Percentiles rank a stretch among this genome's conserved stretches.
Evolutionary conservation across 2,797 vertebrate species (phyloP).

Genomic region (Gymnoscopelus microlampas): DNA sequence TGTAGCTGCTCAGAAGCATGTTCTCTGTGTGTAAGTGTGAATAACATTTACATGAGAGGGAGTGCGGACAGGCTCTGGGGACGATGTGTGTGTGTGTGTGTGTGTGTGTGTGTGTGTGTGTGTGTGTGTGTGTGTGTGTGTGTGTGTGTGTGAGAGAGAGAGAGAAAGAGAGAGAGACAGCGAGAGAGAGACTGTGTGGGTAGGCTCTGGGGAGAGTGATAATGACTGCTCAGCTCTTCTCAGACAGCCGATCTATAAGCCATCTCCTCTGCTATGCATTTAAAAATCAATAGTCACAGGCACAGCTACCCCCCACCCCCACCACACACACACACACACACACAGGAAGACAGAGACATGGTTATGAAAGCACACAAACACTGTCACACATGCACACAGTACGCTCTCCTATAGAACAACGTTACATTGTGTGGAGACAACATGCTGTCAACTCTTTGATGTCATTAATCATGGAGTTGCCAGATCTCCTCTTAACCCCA

Average conservation of each 20-base stretch:
- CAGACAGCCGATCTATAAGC: slow-evolving; percentile 69
- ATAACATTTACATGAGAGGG: neutral
- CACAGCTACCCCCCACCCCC: slow-evolving; percentile 51
- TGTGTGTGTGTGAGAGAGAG: neutral
- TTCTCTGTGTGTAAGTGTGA: no score
- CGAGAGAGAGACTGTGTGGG: slow-evolving; percentile 2
- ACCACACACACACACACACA: slow-evolving; percentile 21
- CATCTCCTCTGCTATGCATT: slow-evolving; percentile 81
- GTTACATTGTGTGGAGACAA: slow-evolving; percentile 3
- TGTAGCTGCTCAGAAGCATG: no score
- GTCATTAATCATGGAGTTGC: slow-evolving; percentile 5
- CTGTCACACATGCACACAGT: slow-evolving; percentile 2
- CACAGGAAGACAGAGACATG: neutral
- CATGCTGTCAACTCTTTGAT: neutral
- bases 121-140: slow-evolving; percentile 17
- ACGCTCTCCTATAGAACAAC: neutral
- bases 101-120: slow-evolving; percentile 15
- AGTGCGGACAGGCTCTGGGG: no score
- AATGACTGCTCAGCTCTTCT: slow-evolving; percentile 72
- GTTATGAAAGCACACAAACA: slow-evolving; percentile 15
- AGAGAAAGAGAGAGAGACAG: no score
- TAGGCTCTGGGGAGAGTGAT: slow-evolving; percentile 59
- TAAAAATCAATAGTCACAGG: slow-evolving; percentile 76
- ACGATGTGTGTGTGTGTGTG: slow-evolving; percentile 5
- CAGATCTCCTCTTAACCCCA: neutral